These are phyloP conservation scores for Rotaria macrura DNA, from an alignment of 2,888 invertebrate species.

Conservation along the genomic window DNA sequence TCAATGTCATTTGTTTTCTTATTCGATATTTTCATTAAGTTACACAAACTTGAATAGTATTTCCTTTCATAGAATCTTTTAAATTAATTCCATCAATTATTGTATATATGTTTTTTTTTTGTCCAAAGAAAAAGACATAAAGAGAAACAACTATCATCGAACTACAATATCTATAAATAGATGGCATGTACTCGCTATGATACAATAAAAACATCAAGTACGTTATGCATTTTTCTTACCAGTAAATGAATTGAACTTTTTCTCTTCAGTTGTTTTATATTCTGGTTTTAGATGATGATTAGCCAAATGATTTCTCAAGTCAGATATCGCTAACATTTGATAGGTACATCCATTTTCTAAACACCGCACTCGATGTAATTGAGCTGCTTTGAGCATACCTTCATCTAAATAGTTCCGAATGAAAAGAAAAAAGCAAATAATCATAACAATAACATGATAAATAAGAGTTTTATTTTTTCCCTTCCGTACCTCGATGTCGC, in stretches of 20 bases:
- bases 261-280: conserved; percentile 21
- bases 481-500: conserved; percentile 1
- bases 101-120: too few relatives aligned
- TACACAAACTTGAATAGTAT: too few relatives aligned
- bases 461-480: neutral
- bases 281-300: conserved; percentile 19
- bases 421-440: neutral
- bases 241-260: conserved; percentile 17
- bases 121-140: too few relatives aligned
- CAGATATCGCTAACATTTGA: conserved; percentile 12
- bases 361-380: conserved; percentile 5
- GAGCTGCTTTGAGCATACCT: conserved; percentile 10
- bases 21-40: too few relatives aligned
- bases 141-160: too few relatives aligned
- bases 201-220: too few relatives aligned
- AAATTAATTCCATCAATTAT: too few relatives aligned
- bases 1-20: too few relatives aligned
- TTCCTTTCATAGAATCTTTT: too few relatives aligned
- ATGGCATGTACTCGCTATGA: too few relatives aligned
- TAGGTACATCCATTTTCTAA: conserved; percentile 18
- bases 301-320: conserved; percentile 9
- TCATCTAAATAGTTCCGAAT: neutral
- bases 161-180: too few relatives aligned
- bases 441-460: neutral
- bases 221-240: neutral